Conservation (phyloP, 2,797 vertebrate genomes). For the Hydrophis major region DNA sequence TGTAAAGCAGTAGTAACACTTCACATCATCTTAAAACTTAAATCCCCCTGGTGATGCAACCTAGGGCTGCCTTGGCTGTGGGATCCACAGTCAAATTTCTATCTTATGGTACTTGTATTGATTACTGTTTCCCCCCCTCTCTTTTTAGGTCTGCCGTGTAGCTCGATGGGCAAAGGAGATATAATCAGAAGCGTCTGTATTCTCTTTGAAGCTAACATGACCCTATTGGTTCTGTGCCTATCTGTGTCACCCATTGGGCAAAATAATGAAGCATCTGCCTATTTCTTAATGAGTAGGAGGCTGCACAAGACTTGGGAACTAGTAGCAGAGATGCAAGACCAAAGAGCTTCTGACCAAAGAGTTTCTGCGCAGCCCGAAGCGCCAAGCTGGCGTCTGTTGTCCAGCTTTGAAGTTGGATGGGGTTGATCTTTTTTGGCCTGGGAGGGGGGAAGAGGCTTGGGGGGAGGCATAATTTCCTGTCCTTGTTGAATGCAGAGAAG, state of each 20-base stretch:
- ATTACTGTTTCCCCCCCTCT: not conserved
- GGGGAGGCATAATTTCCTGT: not conserved
- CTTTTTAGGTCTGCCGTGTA: not conserved
- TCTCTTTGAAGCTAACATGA: not conserved
- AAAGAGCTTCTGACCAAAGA: not conserved
- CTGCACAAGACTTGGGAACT: not conserved
- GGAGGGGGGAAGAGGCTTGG: not conserved
- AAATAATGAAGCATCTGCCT: not conserved
- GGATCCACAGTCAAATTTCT: not conserved
- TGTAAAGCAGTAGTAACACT: too few species aligned
- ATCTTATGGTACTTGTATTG: not conserved
- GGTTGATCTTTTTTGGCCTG: not conserved
- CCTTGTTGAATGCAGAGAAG: not conserved
- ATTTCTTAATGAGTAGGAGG: not conserved
- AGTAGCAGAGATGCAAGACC: not conserved
- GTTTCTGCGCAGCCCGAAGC: not conserved
- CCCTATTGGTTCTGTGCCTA: not conserved
- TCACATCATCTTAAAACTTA: too few species aligned
- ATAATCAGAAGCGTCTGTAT: not conserved
- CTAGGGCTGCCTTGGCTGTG: too few species aligned
- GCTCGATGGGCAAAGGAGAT: not conserved
- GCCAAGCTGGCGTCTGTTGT: not conserved
- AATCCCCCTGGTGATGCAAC: too few species aligned
- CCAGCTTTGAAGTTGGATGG: not conserved
- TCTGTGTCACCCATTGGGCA: not conserved